Percentiles rank a stretch among this genome's conserved stretches.
These are phyloP conservation scores for Tetramorium alpestre DNA, from an alignment of 1,140 invertebrate species.

Conservation along the genomic window DNA sequence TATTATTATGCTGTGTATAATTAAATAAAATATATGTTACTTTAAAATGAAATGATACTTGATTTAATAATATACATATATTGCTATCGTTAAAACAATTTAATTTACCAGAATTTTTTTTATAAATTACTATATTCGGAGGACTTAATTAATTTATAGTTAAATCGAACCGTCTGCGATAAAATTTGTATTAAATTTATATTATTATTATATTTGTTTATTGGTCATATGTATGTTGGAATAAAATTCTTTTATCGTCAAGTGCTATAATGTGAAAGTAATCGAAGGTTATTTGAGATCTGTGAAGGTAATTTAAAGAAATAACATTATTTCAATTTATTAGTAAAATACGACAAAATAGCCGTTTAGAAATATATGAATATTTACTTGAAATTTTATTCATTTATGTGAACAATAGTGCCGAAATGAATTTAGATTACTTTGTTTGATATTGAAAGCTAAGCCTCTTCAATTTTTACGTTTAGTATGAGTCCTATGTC, in stretches of 20 bases:
- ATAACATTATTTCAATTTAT: background rate
- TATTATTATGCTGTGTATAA: background rate
- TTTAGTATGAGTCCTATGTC: conserved; percentile 25
- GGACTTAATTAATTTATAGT: too few species aligned
- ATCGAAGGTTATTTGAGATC: background rate
- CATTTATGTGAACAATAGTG: conserved; percentile 68
- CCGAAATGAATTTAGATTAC: conserved; percentile 53
- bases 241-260: background rate
- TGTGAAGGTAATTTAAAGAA: background rate
- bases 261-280: background rate
- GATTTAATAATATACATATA: background rate
- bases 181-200: background rate
- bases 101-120: background rate
- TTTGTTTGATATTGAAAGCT: conserved; percentile 74
- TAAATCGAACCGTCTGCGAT: background rate
- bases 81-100: background rate
- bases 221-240: background rate
- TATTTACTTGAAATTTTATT: background rate
- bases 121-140: background rate
- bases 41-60: background rate
- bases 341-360: background rate
- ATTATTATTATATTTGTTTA: background rate
- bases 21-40: background rate
- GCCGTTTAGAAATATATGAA: background rate
- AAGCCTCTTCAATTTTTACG: conserved; percentile 70